Evolutionary conservation across 2,113 vertebrate genomes (phyloP), one percentile per base, ranked within the genome.

Genomic region (Capricornis sumatraensis): DNA sequence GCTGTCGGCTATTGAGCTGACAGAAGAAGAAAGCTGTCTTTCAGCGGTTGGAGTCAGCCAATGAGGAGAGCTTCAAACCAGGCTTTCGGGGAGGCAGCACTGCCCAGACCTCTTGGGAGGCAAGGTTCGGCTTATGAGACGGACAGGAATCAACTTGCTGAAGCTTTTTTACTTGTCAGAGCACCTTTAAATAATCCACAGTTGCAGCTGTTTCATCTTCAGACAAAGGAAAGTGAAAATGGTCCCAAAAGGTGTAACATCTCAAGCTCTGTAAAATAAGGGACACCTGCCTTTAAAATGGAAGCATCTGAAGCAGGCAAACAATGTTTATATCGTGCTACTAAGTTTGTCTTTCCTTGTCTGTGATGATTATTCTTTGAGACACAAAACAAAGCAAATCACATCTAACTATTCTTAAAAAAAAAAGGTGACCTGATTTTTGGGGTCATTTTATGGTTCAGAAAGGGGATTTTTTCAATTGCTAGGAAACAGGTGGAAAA

Each of bases 61-160:
- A 82, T 94, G 89, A 93, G 89, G 94, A 81, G 95, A 91, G 47
- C 67, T 4, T 0, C 62, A 96, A 94, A 82, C 81, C 88, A 81
- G 94, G 74, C 67, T 79, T 11, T 60, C 60, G 6, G 88, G 83
- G 53, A 84, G 95, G 86, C 12, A 50, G 91, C 17, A 50, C 36
- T 95, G 97, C 89, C 58, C 23, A 36, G 57, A 52, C 71, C 13
- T 10, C 53, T 2, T 79, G 88, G 89, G 53, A 71, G 60, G 53
- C 12, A 23, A 43, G 50, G 81, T 79, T 64, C 60, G 58, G 23
- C 67, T 90, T 50, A 4, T 47, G 16, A 50, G 30, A 81, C 3
- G 13, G 21, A 11, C 47, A 74, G 96, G 98, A 98, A 95, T 96
- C 95, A 96, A 96, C 96, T 98, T 96, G 98, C 97, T 88, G 6